Percentiles rank a stretch among this genome's conserved stretches.
Conservation (phyloP, 2,888 invertebrate species). For the Nesidiocoris tenuis region DNA sequence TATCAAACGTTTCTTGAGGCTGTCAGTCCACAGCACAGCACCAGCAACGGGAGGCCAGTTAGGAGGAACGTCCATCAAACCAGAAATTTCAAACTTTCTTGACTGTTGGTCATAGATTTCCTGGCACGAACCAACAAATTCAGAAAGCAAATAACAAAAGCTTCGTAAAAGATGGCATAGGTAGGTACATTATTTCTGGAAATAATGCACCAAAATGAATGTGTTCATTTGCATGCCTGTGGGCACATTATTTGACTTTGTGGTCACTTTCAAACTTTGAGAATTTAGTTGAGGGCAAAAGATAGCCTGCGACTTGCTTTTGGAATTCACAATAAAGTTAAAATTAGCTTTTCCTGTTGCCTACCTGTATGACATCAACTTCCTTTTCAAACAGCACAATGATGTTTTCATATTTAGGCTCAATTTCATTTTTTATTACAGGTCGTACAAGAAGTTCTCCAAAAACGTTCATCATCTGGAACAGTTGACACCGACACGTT, state of each 20-base stretch:
- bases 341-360: too few species aligned
- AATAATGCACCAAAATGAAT: too few species aligned
- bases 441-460: conserved; percentile 74
- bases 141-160: conserved; percentile 2
- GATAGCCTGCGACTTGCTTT: too few species aligned
- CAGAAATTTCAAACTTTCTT: conserved; percentile 52
- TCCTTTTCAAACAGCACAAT: conserved; percentile 66
- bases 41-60: conserved; percentile 75
- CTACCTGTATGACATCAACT: conserved; percentile 65
- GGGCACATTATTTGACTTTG: too few species aligned
- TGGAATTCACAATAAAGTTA: too few species aligned
- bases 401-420: conserved; percentile 66
- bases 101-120: conserved; percentile 53
- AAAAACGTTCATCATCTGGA: conserved; percentile 68
- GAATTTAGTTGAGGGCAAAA: too few species aligned
- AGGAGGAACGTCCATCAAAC: conserved; percentile 58
- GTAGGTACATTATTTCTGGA: too few species aligned
- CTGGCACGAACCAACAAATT: conserved; percentile 35
- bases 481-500: too few species aligned
- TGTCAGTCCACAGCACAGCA: conserved; percentile 69
- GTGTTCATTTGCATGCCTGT: too few species aligned
- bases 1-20: conserved; percentile 63
- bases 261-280: too few species aligned
- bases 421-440: conserved; percentile 69
- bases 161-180: neutral